Base-by-base conservation (phyloP, 2,888 invertebrate species). In the Leptinotarsa peninsularis region DNA sequence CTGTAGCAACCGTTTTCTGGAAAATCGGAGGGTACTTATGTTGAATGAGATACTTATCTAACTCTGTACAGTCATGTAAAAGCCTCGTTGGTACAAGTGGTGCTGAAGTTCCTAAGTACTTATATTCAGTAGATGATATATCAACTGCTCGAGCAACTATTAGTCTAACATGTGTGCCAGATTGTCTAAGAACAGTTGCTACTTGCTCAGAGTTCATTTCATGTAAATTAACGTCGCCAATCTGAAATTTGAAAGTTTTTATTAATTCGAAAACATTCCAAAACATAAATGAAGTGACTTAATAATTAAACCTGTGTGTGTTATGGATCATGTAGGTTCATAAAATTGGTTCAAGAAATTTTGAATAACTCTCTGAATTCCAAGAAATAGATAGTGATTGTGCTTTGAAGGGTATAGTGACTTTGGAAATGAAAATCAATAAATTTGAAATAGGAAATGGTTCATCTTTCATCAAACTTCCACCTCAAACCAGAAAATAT, bases 131-230 rank as follows among this genome's bases (percentile, higher is more conserved):
- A 18, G 88, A 86, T 73, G 94, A 92, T 76, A 80, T 95, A 88
- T 97, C 97, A 33, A 95, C 94, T 74, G 96, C 95, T 77, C 98
- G 93, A 74, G 98, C 98, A 71, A 98, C 98, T 74, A 98, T 96
- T 70, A 98, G 92, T 3, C 98, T 93, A 74, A 98, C 98, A 87
- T 97, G 96, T 15, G 96, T 96, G 49, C 98, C 98, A 33, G 98
- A 97, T 89, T 98, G 98, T 43, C 98, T 93, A 79, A 99, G 90
- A 78, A 99, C 98, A 21, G 97, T 94, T 27, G 98, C 98, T 83
- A 98, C 98, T 89, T 96, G 96, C 89, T 99, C 99, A 43, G 98
- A 98, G 15, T 97, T 97, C 98, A 99, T 98, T 86, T 99, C 98
- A 84, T 98, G 95, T 72, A 99, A 91, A 88, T 94, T 94, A 49